A percentile compares a stretch with the other conserved stretches of the same genome.
phyloP scores from a whole-genome alignment of 1,140 invertebrate genomes.

The Cataglyphis hispanica region DNA sequence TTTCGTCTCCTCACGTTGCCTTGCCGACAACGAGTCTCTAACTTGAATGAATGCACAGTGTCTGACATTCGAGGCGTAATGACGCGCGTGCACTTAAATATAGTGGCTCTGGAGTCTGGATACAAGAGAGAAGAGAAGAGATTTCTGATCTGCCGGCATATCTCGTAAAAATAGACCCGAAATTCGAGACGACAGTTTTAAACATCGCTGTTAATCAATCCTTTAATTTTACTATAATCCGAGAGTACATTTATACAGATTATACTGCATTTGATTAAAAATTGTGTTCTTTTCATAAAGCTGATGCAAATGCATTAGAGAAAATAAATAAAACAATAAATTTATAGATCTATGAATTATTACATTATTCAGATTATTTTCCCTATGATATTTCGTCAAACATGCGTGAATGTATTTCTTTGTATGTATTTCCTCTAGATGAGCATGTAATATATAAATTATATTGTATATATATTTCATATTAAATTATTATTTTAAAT shows the following conservation, averaged over 20 bases:
- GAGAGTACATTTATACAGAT: too few relatives aligned
- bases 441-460: too few relatives aligned
- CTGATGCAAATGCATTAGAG: too few relatives aligned
- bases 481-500: too few relatives aligned
- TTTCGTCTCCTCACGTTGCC: background rate
- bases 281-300: background rate
- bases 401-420: too few relatives aligned
- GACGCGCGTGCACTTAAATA: slow-evolving; percentile 73
- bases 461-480: too few relatives aligned
- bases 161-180: slow-evolving; percentile 74
- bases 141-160: slow-evolving; percentile 43
- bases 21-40: slow-evolving; percentile 21
- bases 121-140: slow-evolving; percentile 24
- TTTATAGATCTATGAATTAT: too few relatives aligned
- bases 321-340: too few relatives aligned
- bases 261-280: background rate
- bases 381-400: too few relatives aligned
- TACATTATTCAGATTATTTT: too few relatives aligned
- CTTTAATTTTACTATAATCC: background rate
- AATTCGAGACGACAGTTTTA: slow-evolving; percentile 45
- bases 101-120: slow-evolving; percentile 72
- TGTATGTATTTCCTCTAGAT: too few relatives aligned
- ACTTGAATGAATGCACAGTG: slow-evolving; percentile 79
- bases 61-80: slow-evolving; percentile 76
- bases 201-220: slow-evolving; percentile 19